Conservation (phyloP, 2,888 invertebrate species). For the Cetonia aurata region DNA sequence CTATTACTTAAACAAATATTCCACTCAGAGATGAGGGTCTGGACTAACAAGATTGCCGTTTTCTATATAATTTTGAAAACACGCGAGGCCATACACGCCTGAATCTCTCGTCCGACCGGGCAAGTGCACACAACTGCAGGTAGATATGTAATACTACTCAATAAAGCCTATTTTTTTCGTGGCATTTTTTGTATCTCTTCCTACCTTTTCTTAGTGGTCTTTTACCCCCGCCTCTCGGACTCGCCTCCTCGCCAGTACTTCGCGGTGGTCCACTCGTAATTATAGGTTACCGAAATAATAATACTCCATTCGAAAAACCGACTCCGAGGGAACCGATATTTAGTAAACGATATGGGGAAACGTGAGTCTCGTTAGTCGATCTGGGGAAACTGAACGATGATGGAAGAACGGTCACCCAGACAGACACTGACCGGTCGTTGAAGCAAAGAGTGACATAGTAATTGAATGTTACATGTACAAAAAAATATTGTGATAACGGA, state of each 20-base stretch:
- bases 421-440: no score
- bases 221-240: neutral
- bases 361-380: conserved; percentile 58
- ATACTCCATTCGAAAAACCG: conserved; percentile 61
- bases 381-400: no score
- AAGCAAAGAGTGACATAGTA: no score
- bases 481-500: no score
- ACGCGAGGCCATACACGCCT: conserved; percentile 20
- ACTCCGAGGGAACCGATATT: conserved; percentile 63
- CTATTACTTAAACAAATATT: conserved; percentile 38
- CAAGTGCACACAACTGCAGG: no score
- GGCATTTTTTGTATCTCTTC: neutral
- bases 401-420: no score
- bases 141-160: no score
- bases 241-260: conserved; percentile 50
- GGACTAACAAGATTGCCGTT: conserved; percentile 37
- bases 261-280: conserved; percentile 65
- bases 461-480: no score
- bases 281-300: conserved; percentile 65
- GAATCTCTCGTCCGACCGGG: no score
- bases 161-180: neutral
- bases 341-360: conserved; percentile 61
- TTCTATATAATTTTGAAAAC: conserved; percentile 42
- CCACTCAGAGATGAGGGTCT: neutral
- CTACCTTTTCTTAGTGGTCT: neutral